Evolutionary conservation across 2,888 invertebrate species (phyloP).

Genomic region (Drosophila kokeensis): DNA sequence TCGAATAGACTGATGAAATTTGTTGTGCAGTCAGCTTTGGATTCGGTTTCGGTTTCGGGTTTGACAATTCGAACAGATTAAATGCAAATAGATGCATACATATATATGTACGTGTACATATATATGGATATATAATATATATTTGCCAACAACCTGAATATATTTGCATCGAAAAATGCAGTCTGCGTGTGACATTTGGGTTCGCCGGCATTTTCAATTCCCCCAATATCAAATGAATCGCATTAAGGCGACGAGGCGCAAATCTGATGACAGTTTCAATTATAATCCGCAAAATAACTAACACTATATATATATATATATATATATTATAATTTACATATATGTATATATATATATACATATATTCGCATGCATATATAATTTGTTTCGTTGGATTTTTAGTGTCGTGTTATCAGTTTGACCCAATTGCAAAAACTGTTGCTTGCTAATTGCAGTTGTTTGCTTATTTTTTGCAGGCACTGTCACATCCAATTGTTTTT

Average conservation of each 20-base stretch:
- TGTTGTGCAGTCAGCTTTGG: background rate
- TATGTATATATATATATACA: background rate
- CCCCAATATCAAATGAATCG: slow-evolving; percentile 14
- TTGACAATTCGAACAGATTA: slow-evolving; percentile 9
- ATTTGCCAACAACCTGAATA: slow-evolving; percentile 8
- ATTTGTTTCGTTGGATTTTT: background rate
- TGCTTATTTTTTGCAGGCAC: slow-evolving; percentile 1
- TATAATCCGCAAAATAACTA: slow-evolving; percentile 32
- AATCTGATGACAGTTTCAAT: slow-evolving; percentile 68
- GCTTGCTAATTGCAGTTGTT: slow-evolving; percentile 10
- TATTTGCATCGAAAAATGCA: slow-evolving; percentile 13
- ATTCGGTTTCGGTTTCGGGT: background rate
- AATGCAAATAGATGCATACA: background rate
- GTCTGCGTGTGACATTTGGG: background rate
- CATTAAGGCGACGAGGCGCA: slow-evolving; percentile 27
- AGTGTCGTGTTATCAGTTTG: background rate
- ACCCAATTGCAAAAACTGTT: slow-evolving; percentile 9
- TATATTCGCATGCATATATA: background rate
- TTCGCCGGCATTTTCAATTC: slow-evolving; percentile 8
- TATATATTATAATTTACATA: background rate
- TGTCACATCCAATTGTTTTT: slow-evolving; percentile 1
- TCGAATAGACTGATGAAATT: background rate
- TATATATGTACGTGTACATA: background rate
- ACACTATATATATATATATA: no score
- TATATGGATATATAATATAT: background rate